Base-by-base conservation (phyloP, 2,888 invertebrate genomes). In the Tachystola acroxantha region DNA sequence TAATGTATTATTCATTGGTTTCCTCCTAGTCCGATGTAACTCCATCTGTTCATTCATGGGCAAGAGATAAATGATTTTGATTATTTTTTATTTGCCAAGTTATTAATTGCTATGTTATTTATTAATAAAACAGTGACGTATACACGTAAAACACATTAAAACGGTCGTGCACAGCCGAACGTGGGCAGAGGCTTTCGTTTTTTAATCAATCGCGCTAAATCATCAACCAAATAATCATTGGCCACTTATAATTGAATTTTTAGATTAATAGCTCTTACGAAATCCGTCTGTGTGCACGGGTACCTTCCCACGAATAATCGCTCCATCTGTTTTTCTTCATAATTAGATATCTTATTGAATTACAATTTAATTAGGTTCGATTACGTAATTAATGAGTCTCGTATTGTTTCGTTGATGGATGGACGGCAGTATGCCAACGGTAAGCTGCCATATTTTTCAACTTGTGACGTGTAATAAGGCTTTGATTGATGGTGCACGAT, bases 301-400 rank as follows among this genome's bases (percentile, higher is more conserved):
- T n/a, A 2, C 10, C 51, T 57, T 65, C 74, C 65, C 73, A 73
- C 72, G 65, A 53, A 41, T 39, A 32, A 35, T 39, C 36, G 37
- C 39, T 36, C 7, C 16, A 25, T 28, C 14, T 34, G 11, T 16
- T 44, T 50, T 62, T 52, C 46, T 41, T 45, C 51, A 53, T 69
- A 71, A 68, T 65, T 66, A 57, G 63, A 64, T 65, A 61, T 65
- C 64, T 72, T 73, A 80, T 80, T 80, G 68, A 75, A 79, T 80
- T 77, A 80, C 71, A 73, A 66, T 72, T 64, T 72, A 75, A 75
- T 75, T 73, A 72, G 55, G 39, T 57, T 48, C 51, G 68, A 72
- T 73, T 69, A 68, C 48, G 58, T 68, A 70, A 74, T 71, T 64
- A 66, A 75, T 73, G 64, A 53, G 48, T 53, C 35, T 42, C 41